Evolutionary conservation across 2,797 vertebrate species (phyloP).

Genomic region (Fringilla coelebs): DNA sequence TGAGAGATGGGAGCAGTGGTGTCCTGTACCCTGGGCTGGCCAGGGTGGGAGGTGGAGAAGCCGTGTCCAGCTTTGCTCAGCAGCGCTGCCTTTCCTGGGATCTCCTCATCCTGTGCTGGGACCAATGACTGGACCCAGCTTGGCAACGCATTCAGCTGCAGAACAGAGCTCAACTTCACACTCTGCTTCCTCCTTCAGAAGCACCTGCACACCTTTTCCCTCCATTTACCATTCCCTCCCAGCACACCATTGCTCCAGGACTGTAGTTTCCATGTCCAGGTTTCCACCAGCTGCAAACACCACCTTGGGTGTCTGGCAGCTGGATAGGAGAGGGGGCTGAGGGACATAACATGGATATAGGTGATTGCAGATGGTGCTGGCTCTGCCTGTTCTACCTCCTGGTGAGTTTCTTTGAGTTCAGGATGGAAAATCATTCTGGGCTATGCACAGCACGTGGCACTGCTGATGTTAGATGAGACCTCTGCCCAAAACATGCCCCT

Average conservation of each 20-base stretch:
- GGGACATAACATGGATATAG: background rate
- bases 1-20: background rate
- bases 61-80: rapidly evolving
- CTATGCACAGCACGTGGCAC: rapidly evolving
- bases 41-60: rapidly evolving
- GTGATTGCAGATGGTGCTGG: background rate
- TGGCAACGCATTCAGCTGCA: background rate
- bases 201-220: background rate
- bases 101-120: background rate
- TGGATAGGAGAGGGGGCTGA: background rate
- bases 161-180: rapidly evolving
- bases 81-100: background rate
- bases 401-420: background rate
- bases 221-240: too few relatives aligned
- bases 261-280: background rate
- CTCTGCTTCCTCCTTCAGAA: background rate
- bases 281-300: background rate
- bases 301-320: background rate
- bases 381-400: background rate
- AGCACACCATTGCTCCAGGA: rapidly evolving
- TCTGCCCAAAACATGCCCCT: background rate
- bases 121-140: background rate
- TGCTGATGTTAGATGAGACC: background rate
- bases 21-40: background rate
- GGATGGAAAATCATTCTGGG: background rate